These are phyloP conservation scores for Andrena trimmerana DNA, from an alignment of 2,888 invertebrate genomes.

Conservation along the genomic window DNA sequence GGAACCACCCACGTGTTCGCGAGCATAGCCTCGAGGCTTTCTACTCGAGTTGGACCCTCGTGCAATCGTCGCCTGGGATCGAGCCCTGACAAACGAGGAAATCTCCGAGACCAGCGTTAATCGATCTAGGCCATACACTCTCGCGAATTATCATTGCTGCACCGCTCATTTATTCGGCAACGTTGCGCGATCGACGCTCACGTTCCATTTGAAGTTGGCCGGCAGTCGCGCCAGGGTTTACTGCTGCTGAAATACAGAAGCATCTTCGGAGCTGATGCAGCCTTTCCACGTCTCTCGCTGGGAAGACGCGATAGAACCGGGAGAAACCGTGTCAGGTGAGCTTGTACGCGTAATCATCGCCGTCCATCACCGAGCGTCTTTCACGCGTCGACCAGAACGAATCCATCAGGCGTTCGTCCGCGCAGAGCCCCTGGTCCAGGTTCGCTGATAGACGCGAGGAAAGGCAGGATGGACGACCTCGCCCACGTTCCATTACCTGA, in stretches of 20 bases:
- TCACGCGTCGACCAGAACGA: neutral
- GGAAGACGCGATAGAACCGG: neutral
- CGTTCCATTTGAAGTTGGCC: neutral
- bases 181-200: neutral
- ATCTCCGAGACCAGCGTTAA: conserved; percentile 19
- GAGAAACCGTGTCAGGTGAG: neutral
- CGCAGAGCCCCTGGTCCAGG: neutral
- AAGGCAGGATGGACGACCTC: conserved; percentile 72
- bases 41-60: conserved; percentile 30
- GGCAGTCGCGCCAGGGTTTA: neutral
- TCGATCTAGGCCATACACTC: conserved; percentile 43
- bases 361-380: neutral
- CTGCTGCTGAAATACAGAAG: neutral
- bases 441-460: conserved; percentile 52
- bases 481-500: conserved; percentile 76
- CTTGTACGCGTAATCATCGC: conserved; percentile 3
- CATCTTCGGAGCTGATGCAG: neutral
- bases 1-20: conserved; percentile 56
- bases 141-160: conserved; percentile 6
- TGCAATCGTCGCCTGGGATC: conserved; percentile 53
- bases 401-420: conserved; percentile 13
- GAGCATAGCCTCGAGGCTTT: conserved; percentile 42
- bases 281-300: neutral
- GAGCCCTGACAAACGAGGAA: conserved; percentile 59
- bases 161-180: conserved; percentile 22